A percentile compares a stretch with the other conserved stretches of the same genome.
Conservation (phyloP, 2,888 invertebrate genomes). For the Aproaerema taeniolella region DNA sequence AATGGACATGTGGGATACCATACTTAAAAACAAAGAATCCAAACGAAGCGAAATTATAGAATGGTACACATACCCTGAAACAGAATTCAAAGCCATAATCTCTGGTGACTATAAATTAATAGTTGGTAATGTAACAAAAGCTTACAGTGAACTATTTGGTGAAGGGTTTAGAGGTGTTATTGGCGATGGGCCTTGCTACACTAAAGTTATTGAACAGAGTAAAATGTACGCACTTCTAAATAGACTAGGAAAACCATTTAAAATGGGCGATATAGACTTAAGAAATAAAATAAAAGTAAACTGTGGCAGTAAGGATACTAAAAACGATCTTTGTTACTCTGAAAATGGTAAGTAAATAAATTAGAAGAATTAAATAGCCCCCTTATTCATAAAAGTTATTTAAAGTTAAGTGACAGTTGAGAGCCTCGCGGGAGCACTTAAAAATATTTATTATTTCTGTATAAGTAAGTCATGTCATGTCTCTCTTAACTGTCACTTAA, state of each 20-base stretch:
- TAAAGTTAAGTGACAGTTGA: too few species aligned
- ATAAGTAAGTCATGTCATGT: too few species aligned
- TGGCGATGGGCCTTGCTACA: constrained; percentile 40
- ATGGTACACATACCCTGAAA: constrained; percentile 56
- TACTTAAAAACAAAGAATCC: constrained; percentile 39
- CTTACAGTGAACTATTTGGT: constrained; percentile 44
- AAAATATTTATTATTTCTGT: too few species aligned
- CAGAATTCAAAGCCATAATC: constrained; percentile 43
- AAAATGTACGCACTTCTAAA: constrained; percentile 35
- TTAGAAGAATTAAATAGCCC: too few species aligned
- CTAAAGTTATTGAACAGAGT: constrained; percentile 35
- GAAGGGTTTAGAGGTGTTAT: constrained; percentile 40
- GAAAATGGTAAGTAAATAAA: not conserved
- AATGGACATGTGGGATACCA: constrained; percentile 50
- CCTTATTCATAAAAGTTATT: too few species aligned
- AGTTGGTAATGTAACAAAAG: constrained; percentile 33
- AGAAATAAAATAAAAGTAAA: constrained; percentile 37
- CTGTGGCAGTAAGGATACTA: constrained; percentile 25
- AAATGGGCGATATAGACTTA: constrained; percentile 25
- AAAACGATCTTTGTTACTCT: not conserved
- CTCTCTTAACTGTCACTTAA: too few species aligned
- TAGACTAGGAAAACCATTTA: constrained; percentile 32
- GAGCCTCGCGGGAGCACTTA: too few species aligned
- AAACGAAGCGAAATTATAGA: constrained; percentile 45
- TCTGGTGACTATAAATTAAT: constrained; percentile 50